Conservation (phyloP, 2,797 vertebrate genomes). For the Monodelphis domestica region DNA sequence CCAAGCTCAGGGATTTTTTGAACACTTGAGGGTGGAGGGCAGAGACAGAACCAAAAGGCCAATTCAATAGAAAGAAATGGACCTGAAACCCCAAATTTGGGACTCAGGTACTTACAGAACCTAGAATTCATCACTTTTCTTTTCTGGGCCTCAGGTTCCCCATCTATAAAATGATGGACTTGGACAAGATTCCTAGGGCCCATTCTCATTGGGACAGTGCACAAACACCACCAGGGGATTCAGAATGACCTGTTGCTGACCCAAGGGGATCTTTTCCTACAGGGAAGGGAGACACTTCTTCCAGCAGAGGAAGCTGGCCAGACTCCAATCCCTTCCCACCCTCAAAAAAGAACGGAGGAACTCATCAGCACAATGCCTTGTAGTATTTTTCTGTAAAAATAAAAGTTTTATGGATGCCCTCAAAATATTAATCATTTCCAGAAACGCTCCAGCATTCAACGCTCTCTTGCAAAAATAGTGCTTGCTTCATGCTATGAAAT, state of each 20-base stretch:
- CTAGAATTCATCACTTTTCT: not conserved
- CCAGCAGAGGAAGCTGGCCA: not conserved
- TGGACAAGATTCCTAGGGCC: not conserved
- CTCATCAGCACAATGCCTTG: not conserved
- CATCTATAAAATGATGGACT: not conserved
- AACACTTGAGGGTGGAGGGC: not conserved
- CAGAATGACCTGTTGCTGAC: not conserved
- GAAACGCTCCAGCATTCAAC: not conserved
- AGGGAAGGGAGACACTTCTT: not conserved
- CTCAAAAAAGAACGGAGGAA: not conserved
- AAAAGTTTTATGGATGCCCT: not conserved
- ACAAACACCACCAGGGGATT: not conserved
- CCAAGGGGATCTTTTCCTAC: not conserved
- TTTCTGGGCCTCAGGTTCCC: not conserved
- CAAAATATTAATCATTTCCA: not conserved
- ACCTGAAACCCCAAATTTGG: not conserved
- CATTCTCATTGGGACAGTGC: not conserved
- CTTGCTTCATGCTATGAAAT: not conserved
- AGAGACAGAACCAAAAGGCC: not conserved
- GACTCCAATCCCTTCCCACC: not conserved
- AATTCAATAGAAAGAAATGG: not conserved
- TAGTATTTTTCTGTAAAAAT: not conserved
- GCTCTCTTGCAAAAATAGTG: not conserved
- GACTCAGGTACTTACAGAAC: not conserved
- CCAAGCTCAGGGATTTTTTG: not conserved